Conservation (phyloP, 1,140 invertebrate species). For the Periplaneta americana region DNA sequence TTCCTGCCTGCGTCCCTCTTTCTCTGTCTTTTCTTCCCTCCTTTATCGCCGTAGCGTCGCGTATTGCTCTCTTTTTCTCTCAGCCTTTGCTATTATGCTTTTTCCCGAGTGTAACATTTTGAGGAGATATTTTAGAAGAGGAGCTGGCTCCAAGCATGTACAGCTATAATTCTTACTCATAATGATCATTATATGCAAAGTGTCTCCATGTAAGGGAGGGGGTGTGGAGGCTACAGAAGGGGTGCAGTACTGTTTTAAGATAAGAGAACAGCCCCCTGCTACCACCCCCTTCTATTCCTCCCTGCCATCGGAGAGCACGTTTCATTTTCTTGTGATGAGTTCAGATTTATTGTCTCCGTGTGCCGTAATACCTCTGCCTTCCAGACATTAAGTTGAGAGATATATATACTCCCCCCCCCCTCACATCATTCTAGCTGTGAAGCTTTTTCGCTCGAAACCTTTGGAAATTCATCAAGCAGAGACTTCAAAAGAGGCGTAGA, state of each 20-base stretch:
- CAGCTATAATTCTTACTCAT: background rate
- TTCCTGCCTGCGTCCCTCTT: background rate
- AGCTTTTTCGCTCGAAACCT: too few relatives aligned
- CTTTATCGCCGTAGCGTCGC: background rate
- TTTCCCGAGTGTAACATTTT: slow-evolving; percentile 12
- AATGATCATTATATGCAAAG: slow-evolving; percentile 13
- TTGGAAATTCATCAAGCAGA: too few relatives aligned
- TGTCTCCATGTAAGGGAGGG: slow-evolving; percentile 1
- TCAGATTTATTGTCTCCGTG: background rate
- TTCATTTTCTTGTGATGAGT: background rate
- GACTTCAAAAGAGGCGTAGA: too few relatives aligned
- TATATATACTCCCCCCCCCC: background rate
- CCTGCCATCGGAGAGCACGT: background rate
- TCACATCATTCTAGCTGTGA: too few relatives aligned
- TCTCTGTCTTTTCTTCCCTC: background rate
- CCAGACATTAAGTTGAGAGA: background rate
- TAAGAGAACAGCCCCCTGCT: background rate
- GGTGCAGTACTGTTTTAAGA: background rate
- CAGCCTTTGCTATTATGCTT: background rate
- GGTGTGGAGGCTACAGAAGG: background rate
- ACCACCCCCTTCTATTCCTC: too few relatives aligned
- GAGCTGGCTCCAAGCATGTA: background rate
- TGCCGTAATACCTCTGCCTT: too few relatives aligned
- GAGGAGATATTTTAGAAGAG: slow-evolving; percentile 2
- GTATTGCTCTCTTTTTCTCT: slow-evolving; percentile 6